Conservation (phyloP, 37 sponge, comb jelly and placozoan genomes). For the Dysidea cf. avara region DNA sequence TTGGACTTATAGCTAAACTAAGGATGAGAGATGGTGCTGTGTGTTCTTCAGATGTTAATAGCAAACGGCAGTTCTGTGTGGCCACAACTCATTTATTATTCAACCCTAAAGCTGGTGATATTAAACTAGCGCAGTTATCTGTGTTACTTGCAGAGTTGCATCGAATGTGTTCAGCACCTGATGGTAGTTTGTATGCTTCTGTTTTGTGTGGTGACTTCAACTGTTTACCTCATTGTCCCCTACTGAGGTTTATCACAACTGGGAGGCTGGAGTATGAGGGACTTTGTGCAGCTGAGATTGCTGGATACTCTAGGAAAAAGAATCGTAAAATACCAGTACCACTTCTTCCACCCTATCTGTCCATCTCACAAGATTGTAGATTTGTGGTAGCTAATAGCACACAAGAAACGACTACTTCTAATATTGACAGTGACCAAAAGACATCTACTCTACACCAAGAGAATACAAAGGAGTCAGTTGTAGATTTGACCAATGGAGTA, state of each 20-base stretch:
- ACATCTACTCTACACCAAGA: background rate
- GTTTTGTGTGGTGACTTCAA: constrained; percentile 92
- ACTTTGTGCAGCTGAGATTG: constrained; percentile 50
- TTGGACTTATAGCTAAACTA: constrained; percentile 65
- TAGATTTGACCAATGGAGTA: background rate
- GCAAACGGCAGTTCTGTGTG: constrained; percentile 61
- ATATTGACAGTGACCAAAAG: background rate
- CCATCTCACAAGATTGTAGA: constrained; percentile 54
- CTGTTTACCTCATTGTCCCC: constrained; percentile 66
- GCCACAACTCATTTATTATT: constrained; percentile 95
- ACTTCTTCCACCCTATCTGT: constrained; percentile 46
- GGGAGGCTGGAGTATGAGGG: constrained; percentile 70
- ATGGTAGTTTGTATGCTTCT: constrained; percentile 19
- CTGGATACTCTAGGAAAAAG: constrained; percentile 45
- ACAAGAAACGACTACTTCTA: background rate
- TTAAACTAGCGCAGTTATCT: constrained; percentile 91
- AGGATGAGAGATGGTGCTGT: background rate
- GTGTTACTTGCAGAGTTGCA: constrained; percentile 82
- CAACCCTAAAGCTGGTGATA: constrained; percentile 96
- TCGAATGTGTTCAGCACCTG: constrained; percentile 34
- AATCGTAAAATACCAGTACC: constrained; percentile 52
- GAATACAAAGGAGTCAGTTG: background rate
- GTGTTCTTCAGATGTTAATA: background rate
- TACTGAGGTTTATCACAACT: constrained; percentile 60
- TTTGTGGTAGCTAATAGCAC: background rate